phyloP scores from a whole-genome alignment of 2,113 vertebrate species.

The Todiramphus chloris region DNA sequence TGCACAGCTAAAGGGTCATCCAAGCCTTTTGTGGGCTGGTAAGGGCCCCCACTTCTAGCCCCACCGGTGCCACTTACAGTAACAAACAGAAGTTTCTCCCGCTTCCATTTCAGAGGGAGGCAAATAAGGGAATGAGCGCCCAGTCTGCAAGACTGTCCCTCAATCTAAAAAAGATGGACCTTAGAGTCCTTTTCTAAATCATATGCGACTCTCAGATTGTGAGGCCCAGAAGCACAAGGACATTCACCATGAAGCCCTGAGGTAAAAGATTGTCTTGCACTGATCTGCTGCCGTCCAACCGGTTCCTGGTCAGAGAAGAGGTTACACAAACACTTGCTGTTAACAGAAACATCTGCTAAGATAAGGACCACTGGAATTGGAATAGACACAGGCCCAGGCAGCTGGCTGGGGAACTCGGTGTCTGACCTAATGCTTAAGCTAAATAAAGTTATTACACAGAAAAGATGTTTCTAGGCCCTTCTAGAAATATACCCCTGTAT shows the following conservation, averaged over 20 bases:
- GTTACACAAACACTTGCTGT: not conserved
- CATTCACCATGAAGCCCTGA: not conserved
- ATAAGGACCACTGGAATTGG: not conserved
- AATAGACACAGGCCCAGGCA: not conserved
- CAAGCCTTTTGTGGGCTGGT: not conserved
- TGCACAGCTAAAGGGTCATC: too few species aligned
- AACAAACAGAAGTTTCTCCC: not conserved
- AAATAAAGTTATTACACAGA: not conserved
- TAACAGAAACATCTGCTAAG: not conserved
- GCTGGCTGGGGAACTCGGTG: rapidly evolving
- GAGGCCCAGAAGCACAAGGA: not conserved
- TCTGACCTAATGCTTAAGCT: not conserved
- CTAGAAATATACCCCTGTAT: too few species aligned
- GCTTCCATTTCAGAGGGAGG: not conserved
- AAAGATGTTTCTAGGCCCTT: not conserved
- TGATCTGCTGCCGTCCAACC: not conserved
- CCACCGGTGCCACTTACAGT: not conserved
- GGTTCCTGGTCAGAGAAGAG: too few species aligned
- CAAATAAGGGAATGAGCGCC: not conserved
- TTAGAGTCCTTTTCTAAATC: not conserved
- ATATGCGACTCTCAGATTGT: not conserved
- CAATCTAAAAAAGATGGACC: not conserved
- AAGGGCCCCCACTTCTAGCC: not conserved
- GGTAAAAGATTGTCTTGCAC: not conserved
- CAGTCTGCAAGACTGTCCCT: not conserved